phyloP scores from a whole-genome alignment of 1,140 invertebrate species.

The Musca vetustissima region DNA sequence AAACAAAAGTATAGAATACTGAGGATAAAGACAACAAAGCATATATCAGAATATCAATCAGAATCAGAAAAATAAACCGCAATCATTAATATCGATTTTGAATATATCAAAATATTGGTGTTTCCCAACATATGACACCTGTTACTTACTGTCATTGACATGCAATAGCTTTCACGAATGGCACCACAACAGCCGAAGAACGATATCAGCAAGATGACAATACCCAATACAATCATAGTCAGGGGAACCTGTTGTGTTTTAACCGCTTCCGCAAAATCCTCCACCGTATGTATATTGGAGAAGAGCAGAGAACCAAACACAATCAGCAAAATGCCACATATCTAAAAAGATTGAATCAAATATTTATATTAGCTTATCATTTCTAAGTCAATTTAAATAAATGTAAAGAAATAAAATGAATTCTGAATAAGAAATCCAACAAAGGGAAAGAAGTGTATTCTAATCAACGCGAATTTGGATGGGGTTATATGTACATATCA shows the following conservation, averaged over 20 bases:
- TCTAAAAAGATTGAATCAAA: slow-evolving; percentile 49
- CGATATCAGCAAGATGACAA: slow-evolving; percentile 73
- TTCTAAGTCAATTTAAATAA: too few species aligned
- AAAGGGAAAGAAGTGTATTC: too few species aligned
- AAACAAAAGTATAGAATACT: slow-evolving; percentile 68
- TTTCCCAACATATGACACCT: neutral
- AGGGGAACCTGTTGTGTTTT: slow-evolving; percentile 61
- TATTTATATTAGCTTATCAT: too few species aligned
- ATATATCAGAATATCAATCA: too few species aligned
- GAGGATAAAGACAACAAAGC: neutral
- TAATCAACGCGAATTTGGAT: too few species aligned
- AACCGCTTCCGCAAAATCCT: slow-evolving; percentile 57
- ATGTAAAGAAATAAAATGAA: too few species aligned
- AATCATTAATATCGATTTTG: too few species aligned
- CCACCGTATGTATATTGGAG: slow-evolving; percentile 58
- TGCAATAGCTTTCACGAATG: slow-evolving; percentile 78
- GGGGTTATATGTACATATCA: too few species aligned
- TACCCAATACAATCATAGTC: slow-evolving; percentile 71
- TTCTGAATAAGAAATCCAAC: too few species aligned
- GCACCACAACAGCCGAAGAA: slow-evolving; percentile 87
- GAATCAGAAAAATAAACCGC: too few species aligned
- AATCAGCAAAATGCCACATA: slow-evolving; percentile 66
- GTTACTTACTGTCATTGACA: slow-evolving; percentile 72
- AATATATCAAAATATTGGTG: too few species aligned
- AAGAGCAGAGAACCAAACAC: slow-evolving; percentile 63